Conservation (phyloP, 2,113 vertebrate genomes). For the Thymallus thymallus region DNA sequence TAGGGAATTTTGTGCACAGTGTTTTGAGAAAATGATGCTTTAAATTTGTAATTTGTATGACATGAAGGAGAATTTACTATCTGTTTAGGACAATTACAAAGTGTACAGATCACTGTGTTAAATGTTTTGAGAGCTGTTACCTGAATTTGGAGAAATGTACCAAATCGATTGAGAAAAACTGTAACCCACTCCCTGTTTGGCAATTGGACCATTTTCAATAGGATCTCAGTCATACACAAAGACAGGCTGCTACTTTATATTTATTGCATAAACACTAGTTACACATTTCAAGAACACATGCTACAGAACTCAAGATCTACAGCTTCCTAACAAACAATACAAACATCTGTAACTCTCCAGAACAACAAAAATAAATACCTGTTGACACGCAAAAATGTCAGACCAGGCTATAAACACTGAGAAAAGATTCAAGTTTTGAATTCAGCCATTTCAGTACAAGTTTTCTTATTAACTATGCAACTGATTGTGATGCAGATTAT, state of each 20-base stretch:
- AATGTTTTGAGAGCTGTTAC: too few species aligned
- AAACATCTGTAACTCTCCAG: constrained; percentile 52
- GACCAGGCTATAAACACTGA: constrained; percentile 65
- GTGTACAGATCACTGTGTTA: too few species aligned
- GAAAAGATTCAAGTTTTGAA: constrained; percentile 72
- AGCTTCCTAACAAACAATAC: constrained; percentile 64
- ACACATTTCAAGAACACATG: constrained; percentile 75
- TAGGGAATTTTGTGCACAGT: too few species aligned
- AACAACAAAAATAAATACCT: constrained; percentile 43
- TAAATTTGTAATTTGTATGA: too few species aligned
- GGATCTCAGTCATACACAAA: neutral
- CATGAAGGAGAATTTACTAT: too few species aligned
- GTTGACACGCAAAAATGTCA: constrained; percentile 61
- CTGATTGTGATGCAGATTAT: constrained; percentile 75
- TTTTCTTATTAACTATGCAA: constrained; percentile 69
- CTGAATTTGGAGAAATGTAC: too few species aligned
- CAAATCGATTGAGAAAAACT: too few species aligned
- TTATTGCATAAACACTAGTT: constrained; percentile 77
- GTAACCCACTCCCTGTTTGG: neutral
- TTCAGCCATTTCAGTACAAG: constrained; percentile 63
- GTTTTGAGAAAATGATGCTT: too few species aligned
- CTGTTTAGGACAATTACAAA: too few species aligned
- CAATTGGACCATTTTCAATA: neutral
- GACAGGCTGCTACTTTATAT: constrained; percentile 47
- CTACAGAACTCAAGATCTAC: constrained; percentile 69